A percentile compares a stretch with the other conserved stretches of the same genome.
phyloP scores from a whole-genome alignment of 2,797 vertebrate genomes.

The Lepilemur septentrionalis region DNA sequence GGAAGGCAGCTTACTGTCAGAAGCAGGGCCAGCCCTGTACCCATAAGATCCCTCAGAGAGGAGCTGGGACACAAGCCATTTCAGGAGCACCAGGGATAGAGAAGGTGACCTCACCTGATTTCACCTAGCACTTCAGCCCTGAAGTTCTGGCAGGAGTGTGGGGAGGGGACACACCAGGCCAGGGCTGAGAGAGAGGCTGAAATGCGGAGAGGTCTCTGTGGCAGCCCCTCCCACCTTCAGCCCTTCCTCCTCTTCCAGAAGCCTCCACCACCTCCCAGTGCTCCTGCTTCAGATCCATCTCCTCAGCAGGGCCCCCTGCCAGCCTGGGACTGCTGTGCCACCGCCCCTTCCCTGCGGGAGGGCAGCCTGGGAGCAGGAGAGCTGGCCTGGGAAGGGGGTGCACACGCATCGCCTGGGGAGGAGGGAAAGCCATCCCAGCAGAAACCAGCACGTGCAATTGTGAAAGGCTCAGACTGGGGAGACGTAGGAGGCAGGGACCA shows the following conservation, averaged over 20 bases:
- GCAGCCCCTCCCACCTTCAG: background rate
- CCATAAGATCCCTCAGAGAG: background rate
- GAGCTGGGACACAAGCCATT: background rate
- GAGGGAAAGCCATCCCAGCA: background rate
- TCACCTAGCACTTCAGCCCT: background rate
- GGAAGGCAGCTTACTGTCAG: background rate
- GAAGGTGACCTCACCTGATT: background rate
- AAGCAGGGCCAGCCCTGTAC: background rate
- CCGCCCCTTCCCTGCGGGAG: fast-evolving
- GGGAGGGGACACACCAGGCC: background rate
- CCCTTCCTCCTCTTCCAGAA: background rate
- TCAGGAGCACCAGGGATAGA: background rate
- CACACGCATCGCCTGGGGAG: background rate
- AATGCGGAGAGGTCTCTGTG: too few relatives aligned
- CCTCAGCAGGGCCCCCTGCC: background rate
- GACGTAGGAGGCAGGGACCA: background rate
- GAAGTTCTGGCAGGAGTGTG: background rate
- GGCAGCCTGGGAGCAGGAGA: background rate
- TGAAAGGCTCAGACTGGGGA: background rate
- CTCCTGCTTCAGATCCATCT: background rate
- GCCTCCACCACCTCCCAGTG: background rate
- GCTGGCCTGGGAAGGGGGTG: background rate
- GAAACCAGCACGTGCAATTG: background rate
- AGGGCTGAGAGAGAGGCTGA: background rate
- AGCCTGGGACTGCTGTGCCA: background rate